Percentiles rank a stretch among this genome's conserved stretches.
These are phyloP conservation scores for Coremacera marginata DNA, from an alignment of 2,888 invertebrate species.

Conservation along the genomic window DNA sequence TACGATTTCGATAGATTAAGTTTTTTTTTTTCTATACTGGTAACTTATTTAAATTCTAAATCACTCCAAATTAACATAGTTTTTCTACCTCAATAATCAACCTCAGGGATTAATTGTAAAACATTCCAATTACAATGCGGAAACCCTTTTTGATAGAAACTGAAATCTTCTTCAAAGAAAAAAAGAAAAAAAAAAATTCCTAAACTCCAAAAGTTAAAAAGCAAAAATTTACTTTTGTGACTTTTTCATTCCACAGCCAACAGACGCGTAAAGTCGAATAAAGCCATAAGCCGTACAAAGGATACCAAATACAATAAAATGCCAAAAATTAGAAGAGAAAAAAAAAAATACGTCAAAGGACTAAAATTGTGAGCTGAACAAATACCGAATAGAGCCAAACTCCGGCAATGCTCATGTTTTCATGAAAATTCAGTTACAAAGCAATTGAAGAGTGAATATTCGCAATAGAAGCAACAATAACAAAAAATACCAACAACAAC, in stretches of 20 bases:
- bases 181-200: neutral
- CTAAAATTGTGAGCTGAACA: conserved; percentile 21
- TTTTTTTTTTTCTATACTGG: too few species aligned
- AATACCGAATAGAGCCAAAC: neutral
- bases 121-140: conserved; percentile 12
- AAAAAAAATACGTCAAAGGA: conserved; percentile 11
- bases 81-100: conserved; percentile 16
- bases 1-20: too few species aligned
- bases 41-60: neutral
- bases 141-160: conserved; percentile 2
- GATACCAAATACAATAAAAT: conserved; percentile 18
- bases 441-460: conserved; percentile 45
- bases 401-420: conserved; percentile 4
- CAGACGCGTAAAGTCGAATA: conserved; percentile 34
- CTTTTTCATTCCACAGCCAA: conserved; percentile 56
- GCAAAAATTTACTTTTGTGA: conserved; percentile 65
- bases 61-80: conserved; percentile 6
- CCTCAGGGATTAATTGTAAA: conserved; percentile 2
- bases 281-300: conserved; percentile 37
- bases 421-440: conserved; percentile 29
- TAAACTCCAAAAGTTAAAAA: conserved; percentile 63
- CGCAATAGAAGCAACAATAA: conserved; percentile 42
- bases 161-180: neutral
- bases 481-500: conserved; percentile 49
- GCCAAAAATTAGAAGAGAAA: neutral